Evolutionary conservation across 2,888 invertebrate genomes (phyloP), one percentile per base, ranked within the genome.

Genomic region (Eristalinus aeneus): DNA sequence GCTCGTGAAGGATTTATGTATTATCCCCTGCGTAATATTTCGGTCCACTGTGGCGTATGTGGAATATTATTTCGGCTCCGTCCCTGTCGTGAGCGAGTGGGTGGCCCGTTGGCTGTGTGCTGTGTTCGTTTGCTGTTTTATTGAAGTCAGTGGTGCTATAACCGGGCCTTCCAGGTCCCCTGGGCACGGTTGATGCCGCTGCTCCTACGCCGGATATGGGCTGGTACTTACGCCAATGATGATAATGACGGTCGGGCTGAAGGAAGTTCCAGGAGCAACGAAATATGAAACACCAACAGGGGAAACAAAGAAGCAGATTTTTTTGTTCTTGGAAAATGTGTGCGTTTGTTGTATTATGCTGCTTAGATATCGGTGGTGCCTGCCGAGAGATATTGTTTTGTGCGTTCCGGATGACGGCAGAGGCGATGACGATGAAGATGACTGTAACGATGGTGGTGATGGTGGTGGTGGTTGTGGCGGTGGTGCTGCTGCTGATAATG

Each of bases 121-220:
- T 36, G 20, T 79, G 54, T 65, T 64, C 20, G 58, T 68, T 82
- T 65, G 60, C 31, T 56, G 69, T 73, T 78, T 56, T 84, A 81
- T 72, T 60, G 71, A 75, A 74, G 83, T 83, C 87, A 80, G 80
- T 79, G 82, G 84, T 78, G 76, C 20, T 72, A 34, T 79, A 79
- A 36, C 58, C 16, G 65, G 56, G 39, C 8, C 20, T 32, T 23
- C 27, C 12, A 32, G 32, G 32, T 23, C 2, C 53, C 65, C 16
- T 16, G 65, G 32, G 23, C 31, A 61, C 31, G 69, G 23, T 46
- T 39, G 16, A 32, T 78, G 27, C 9, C 32, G 65, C 16, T 39
- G 31, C 20, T 78, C 34, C 32, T 61, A 34, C 65, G 60, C 58
- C 46, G 16, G 53, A 60, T 56, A 12, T 46, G 46, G 16, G 69